A percentile compares a stretch with the other conserved stretches of the same genome.
Evolutionary conservation across 2,888 invertebrate species (phyloP).

Genomic region (Hololepta plana): DNA sequence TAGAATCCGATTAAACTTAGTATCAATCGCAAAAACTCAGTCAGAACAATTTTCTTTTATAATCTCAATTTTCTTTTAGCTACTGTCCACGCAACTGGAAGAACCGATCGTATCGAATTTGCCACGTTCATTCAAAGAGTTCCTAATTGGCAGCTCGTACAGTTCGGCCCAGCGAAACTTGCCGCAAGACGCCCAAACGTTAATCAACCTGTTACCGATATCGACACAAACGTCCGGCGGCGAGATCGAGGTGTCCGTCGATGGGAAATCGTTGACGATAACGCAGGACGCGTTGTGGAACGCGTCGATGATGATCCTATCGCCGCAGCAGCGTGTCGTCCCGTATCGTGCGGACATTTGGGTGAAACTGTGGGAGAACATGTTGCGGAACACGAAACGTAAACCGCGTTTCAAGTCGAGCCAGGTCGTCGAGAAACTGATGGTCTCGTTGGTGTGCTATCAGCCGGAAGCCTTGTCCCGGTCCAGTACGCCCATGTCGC

Average conservation of each 20-base stretch:
- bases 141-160: constrained; percentile 56
- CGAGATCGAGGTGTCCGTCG: constrained; percentile 43
- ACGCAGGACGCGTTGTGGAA: constrained; percentile 64
- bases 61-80: constrained; percentile 19
- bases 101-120: constrained; percentile 42
- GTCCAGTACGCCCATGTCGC: constrained; percentile 71
- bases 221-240: constrained; percentile 41
- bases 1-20: too few species aligned
- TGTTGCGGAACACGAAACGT: constrained; percentile 39
- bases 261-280: constrained; percentile 36
- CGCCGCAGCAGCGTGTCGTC: constrained; percentile 67
- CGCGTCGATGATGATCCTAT: constrained; percentile 64
- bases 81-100: constrained; percentile 42
- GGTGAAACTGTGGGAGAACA: constrained; percentile 63
- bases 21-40: too few species aligned
- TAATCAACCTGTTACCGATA: constrained; percentile 53
- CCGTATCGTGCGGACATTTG: constrained; percentile 68
- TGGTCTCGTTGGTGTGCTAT: constrained; percentile 67
- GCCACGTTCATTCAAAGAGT: constrained; percentile 60
- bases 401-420: constrained; percentile 44
- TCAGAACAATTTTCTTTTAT: constrained; percentile 5
- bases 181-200: constrained; percentile 46
- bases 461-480: constrained; percentile 76
- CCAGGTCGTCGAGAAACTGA: constrained; percentile 58
- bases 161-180: constrained; percentile 52